Evolutionary conservation across 2,888 invertebrate genomes (phyloP), one percentile per base, ranked within the genome.

Genomic region (Odontothrips loti): DNA sequence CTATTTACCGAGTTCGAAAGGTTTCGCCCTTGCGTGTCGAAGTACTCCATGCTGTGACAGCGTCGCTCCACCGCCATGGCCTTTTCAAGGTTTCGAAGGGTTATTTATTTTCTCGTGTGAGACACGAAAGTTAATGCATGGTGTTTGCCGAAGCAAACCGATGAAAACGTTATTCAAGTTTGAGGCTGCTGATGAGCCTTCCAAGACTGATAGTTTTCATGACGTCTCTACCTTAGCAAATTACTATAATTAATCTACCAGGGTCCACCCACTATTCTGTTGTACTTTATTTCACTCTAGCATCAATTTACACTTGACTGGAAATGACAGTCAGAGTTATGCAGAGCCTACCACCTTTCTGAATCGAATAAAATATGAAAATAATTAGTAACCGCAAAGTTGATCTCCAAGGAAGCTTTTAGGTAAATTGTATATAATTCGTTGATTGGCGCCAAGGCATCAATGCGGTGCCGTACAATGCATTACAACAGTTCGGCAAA

Each of bases 21-120:
- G n/a, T 81, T 34, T 47, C 68, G 80, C 51, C 27, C 58, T 47
- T 68, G 80, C 80, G 79, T 47, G 68, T 81, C 58, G 80, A 68
- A 68, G 29, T 68, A 43, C 34, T 43, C 2, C 34, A 43, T 43
- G 34, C 6, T 6, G 6, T 43, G 34, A 43, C 34, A 43, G 34
- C 34, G 34, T 6, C 6, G 34, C 34, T 43, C 34, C 6, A 2
- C 34, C 34, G 34, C 34, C 6, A 6, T 6, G 34, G 34, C 34
- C 34, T 43, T 43, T 43, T 43, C 2, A 43, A 43, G 34, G 34
- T 43, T 43, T 43, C 34, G 34, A 43, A 58, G 15, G 20, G 10
- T 58, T 58, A 58, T 58, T 20, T 20, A 20, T 58, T 58, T n/a
- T n/a, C n/a, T 20, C 15, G 58, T 58, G n/a, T n/a, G n/a, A 43